Conservation (phyloP, 2,113 vertebrate species). For the Columba janthina region DNA sequence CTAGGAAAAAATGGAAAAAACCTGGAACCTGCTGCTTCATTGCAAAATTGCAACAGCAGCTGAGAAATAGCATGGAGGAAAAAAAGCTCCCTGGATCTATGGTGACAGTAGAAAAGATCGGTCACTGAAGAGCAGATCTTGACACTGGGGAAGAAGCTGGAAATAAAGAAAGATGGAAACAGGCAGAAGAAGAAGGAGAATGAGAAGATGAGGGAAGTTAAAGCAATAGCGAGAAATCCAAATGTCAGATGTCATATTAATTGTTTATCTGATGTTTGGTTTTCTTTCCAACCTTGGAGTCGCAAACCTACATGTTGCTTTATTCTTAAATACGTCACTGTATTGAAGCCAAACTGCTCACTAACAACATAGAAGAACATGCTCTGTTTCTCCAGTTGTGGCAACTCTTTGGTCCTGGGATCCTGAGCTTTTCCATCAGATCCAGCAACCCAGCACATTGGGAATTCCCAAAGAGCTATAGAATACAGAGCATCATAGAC, state of each 20-base stretch:
- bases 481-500: not conserved
- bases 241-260: not conserved
- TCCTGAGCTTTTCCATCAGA: not conserved
- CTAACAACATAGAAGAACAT: fast-evolving
- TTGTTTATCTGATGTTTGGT: not conserved
- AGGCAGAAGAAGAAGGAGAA: not conserved
- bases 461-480: not conserved
- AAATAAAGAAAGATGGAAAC: not conserved
- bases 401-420: not conserved
- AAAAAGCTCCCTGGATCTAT: not conserved
- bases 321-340: not conserved
- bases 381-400: not conserved
- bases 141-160: not conserved
- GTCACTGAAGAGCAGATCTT: not conserved
- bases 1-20: not conserved
- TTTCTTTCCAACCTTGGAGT: not conserved
- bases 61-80: not conserved
- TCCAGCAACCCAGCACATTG: fast-evolving
- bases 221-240: not conserved
- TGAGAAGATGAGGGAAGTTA: not conserved
- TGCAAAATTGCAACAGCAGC: not conserved
- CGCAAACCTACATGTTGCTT: not conserved
- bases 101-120: not conserved
- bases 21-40: not conserved
- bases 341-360: not conserved